Base-by-base conservation (phyloP, 2,888 invertebrate species). In the Yponomeuta cagnagella region DNA sequence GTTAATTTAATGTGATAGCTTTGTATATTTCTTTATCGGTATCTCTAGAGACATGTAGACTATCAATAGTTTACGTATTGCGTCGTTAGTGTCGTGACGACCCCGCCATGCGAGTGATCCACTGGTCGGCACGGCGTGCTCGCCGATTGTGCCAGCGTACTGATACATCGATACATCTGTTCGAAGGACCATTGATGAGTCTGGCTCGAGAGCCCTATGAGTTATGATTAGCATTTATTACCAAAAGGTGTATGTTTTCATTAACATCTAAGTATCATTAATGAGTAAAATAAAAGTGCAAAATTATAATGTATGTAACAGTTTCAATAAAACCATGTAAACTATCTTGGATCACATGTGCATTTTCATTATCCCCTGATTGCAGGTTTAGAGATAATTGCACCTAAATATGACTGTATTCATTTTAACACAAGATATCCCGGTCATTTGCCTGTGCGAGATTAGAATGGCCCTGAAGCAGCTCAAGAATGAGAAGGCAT, bases 1-100 rank as follows among this genome's bases (percentile, higher is more conserved):
- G 87, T 91, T 90, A 88, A 88, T 89, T 90, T 90, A 88, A 91
- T 89, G 90, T 90, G 90, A 90, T 90, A 90, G 90, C 88, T 89
- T 89, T 92, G 90, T 91, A 92, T 88, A 90, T 90, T 92, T 85
- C 80, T 89, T 89, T 88, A 86, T 86, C 76, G 75, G 79, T 82
- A 9, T 79, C 72, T 76, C 52, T 80, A 79, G 84, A 86, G 85
- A 83, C 81, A 79, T 76, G 77, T 77, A 74, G 80, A 79, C 82
- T 86, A 85, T 86, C 83, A 77, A 79, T 80, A 80, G 79, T 75
- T 74, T 82, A 79, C 76, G 65, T 77, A 78, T 77, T 74, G 76
- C 70, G 72, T 75, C 33, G 12, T 52, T n/a, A 23, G 77, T 76
- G 77, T 75, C 77, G 73, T 23, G 30, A 64, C n/a, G n/a, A 63